Base-by-base conservation (phyloP, 2,797 vertebrate species). In the Anniella stebbinsi region DNA sequence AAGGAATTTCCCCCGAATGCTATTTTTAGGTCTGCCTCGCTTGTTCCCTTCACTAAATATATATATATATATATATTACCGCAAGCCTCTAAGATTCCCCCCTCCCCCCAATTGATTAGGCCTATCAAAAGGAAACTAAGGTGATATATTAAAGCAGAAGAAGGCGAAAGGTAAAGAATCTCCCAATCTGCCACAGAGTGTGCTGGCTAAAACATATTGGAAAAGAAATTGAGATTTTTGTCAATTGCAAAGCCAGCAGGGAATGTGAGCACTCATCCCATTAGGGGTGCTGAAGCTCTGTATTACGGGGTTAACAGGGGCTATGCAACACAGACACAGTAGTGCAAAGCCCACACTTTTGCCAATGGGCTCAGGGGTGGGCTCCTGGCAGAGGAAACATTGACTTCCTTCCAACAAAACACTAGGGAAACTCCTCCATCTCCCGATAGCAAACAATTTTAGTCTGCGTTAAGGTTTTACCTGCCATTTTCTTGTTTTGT, bases 21-120 rank as follows among this genome's bases (percentile, higher is more conserved):
- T 88, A 94, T 94, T 94, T 95, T 94, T 94, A 93, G 94, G 85
- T 38, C 17, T 45, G 77, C 41, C 51, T 76, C 1, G 70, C 13
- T 89, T 18, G 86, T 91, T 90, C 86, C 87, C 81, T 57, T 25
- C 0, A 23, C 36, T n/a, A n/a, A n/a, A n/a, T n/a, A n/a, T n/a
- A n/a, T n/a, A n/a, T n/a, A n/a, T n/a, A n/a, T n/a, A n/a, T n/a
- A n/a, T n/a, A n/a, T n/a, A n/a, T n/a, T n/a, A n/a, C n/a, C n/a
- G n/a, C n/a, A 7, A 1, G 33, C 69, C 89, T 93, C 90, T 54
- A 87, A 66, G 60, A 23, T 86, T 25, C 54, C 45, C 45, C 45
- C 45, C 45, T 6, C 45, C 45, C 45, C 45, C 45, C 45, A 6
- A 57, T 1, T 2, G 73, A 28, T 21, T 4, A 0, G 0, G 8